These are phyloP conservation scores for Meiosimyza platycephala DNA, from an alignment of 2,888 invertebrate genomes.

Conservation along the genomic window DNA sequence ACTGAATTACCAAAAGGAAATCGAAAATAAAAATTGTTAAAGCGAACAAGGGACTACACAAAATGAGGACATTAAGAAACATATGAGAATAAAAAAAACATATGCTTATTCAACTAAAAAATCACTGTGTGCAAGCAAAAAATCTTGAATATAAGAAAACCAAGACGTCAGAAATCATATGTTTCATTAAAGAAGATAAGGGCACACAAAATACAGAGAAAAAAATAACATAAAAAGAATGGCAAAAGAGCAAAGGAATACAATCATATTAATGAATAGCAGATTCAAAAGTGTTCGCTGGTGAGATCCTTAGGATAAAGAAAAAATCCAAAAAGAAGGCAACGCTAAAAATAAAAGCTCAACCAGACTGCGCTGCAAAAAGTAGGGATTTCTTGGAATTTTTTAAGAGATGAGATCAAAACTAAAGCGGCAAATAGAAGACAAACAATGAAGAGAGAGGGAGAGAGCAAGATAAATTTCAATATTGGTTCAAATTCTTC, in stretches of 20 bases:
- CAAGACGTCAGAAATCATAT: constrained; percentile 19
- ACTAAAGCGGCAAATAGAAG: background rate
- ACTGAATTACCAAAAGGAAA: background rate
- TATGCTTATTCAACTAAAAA: no score
- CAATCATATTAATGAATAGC: no score
- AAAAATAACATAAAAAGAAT: background rate
- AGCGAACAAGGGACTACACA: background rate
- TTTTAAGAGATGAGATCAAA: constrained; percentile 16
- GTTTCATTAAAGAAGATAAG: background rate
- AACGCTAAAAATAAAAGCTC: background rate
- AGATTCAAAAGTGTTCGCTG: constrained; percentile 3
- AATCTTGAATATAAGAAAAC: background rate
- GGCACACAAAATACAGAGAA: constrained; percentile 5
- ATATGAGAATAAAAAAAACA: background rate
- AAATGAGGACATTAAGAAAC: constrained; percentile 12
- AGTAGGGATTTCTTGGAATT: constrained; percentile 31
- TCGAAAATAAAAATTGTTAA: background rate
- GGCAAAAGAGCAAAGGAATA: background rate
- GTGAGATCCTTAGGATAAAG: constrained; percentile 10
- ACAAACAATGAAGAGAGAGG: background rate
- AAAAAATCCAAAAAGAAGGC: background rate
- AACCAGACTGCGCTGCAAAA: background rate
- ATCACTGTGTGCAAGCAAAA: no score
- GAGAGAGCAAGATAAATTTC: constrained; percentile 12
- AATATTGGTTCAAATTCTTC: no score